Evolutionary conservation across 2,888 invertebrate genomes (phyloP).

Genomic region (Athrips mouffetella): DNA sequence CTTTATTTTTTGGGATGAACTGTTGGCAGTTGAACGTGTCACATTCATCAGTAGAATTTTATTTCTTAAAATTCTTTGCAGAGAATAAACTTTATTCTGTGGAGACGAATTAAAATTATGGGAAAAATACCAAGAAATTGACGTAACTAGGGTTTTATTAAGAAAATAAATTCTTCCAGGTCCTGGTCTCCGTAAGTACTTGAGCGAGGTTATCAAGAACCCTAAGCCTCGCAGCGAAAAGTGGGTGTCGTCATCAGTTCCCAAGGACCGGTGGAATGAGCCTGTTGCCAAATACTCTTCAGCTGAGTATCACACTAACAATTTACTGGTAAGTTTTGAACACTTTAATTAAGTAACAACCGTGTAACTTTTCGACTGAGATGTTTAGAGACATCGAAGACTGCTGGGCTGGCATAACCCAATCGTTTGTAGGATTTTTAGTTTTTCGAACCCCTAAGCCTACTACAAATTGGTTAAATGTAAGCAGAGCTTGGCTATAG

Average conservation of each 20-base stretch:
- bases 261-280: conserved; percentile 57
- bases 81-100: no score
- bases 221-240: conserved; percentile 82
- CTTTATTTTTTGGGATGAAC: neutral
- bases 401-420: no score
- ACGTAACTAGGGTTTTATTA: neutral
- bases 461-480: no score
- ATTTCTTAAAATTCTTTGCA: no score
- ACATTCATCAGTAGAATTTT: no score
- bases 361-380: no score
- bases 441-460: no score
- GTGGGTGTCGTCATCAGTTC: conserved; percentile 92
- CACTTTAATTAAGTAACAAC: no score
- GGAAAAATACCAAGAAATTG: neutral
- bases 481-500: no score
- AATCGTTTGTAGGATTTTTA: no score
- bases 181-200: conserved; percentile 70
- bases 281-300: conserved; percentile 77
- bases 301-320: conserved; percentile 91
- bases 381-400: no score
- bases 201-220: conserved; percentile 79
- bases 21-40: no score
- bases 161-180: conserved; percentile 29
- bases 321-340: conserved; percentile 80
- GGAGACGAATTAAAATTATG: neutral